Base-by-base conservation (phyloP, 2,797 vertebrate genomes). In the Clarias platycephalus region DNA sequence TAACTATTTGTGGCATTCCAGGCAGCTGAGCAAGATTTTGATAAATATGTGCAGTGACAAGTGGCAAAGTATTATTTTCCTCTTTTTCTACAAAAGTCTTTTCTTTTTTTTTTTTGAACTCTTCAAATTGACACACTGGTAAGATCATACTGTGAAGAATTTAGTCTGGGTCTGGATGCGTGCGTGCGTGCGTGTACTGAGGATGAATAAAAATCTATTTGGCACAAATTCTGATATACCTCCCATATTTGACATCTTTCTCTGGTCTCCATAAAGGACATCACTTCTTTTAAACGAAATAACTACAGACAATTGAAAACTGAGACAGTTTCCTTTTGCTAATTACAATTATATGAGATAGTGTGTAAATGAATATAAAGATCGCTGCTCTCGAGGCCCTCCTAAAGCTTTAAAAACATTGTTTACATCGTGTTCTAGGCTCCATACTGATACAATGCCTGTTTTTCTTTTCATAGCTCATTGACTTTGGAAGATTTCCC, bases 401-500 rank as follows among this genome's bases (percentile, higher is more conserved):
- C 12, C 5, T 20, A 37, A n/a, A 44, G 31, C 12, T 24, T 44
- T 53, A 53, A 53, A 66, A 49, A 20, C 28, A 10, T 37, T 71
- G 26, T 83, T 63, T 62, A 58, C 37, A 80, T 68, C 18, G 26
- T 80, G 5, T 55, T 62, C 22, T 24, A 62, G 57, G 57, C 31
- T n/a, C 55, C 31, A 68, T 37, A 40, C 40, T n/a, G 9, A 49
- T 26, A 68, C 28, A 76, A 68, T 60, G 60, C 83, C 22, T 79
- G 67, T 84, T 13, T 80, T 71, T 60, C 12, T 83, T 70, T 66
- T 16, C 70, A 81, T 64, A 71, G 74, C 24, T 84, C 70, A 82
- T 31, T 80, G 68, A 28, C 57, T 26, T 31, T 63, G 22, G 70
- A 31, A 57, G 26, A 79, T 58, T 80, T 85, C 68, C 34, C 44